Evolutionary conservation across 2,113 vertebrate genomes (phyloP).

Genomic region (Seriola quinqueradiata): DNA sequence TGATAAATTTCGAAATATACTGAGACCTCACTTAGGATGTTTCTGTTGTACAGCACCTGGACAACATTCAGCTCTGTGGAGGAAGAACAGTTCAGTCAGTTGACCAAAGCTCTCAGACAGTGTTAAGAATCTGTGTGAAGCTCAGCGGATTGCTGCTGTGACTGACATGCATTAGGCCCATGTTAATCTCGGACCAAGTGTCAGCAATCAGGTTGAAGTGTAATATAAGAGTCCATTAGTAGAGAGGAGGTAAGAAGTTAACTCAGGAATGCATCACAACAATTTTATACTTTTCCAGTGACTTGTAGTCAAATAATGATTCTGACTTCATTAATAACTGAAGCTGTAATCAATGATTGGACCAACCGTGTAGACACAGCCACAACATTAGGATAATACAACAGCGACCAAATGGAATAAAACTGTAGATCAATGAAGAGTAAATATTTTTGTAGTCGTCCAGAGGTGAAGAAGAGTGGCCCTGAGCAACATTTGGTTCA

Average conservation of each 20-base stretch:
- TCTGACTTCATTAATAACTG: neutral
- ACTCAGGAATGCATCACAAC: constrained; percentile 46
- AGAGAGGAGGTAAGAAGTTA: neutral
- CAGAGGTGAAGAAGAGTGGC: neutral
- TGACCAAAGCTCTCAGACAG: constrained; percentile 3
- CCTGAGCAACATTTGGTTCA: neutral
- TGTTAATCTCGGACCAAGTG: constrained; percentile 56
- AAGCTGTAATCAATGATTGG: neutral
- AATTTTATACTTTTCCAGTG: constrained; percentile 20
- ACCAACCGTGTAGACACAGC: neutral
- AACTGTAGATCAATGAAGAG: neutral
- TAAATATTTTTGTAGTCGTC: neutral
- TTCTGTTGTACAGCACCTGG: neutral
- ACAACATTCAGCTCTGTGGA: constrained; percentile 1
- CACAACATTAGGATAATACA: neutral
- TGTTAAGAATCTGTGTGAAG: neutral
- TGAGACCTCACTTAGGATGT: neutral
- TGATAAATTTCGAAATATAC: neutral
- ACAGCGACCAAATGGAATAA: neutral
- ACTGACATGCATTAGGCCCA: constrained; percentile 8
- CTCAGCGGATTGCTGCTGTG: constrained; percentile 5
- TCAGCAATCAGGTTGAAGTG: constrained; percentile 32
- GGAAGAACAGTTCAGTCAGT: neutral
- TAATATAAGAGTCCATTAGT: constrained; percentile 8
- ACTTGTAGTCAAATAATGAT: neutral